phyloP scores from a whole-genome alignment of 1,140 invertebrate genomes.

The Camponotus vicinus region DNA sequence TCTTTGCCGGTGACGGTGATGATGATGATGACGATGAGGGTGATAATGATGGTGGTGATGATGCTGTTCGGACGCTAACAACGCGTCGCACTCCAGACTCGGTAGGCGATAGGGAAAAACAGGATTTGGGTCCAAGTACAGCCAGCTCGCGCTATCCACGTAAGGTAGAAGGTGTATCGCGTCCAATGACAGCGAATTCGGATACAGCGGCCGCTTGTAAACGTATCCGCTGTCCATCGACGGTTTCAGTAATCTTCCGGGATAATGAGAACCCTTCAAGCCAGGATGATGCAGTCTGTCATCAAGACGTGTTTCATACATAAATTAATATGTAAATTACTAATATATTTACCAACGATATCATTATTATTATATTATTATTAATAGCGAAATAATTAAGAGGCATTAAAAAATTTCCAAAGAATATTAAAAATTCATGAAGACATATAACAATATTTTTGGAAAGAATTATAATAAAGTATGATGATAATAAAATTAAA shows the following conservation, averaged over 20 bases:
- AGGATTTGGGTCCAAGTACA: conserved; percentile 79
- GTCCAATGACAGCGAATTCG: conserved; percentile 52
- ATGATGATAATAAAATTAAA: conserved; percentile 11
- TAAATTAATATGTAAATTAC: neutral
- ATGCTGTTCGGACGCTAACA: conserved; percentile 71
- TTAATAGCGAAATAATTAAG: too few relatives aligned
- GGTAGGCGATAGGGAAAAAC: conserved; percentile 57
- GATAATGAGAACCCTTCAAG: conserved; percentile 46
- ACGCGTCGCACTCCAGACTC: conserved; percentile 73
- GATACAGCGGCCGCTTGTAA: conserved; percentile 35
- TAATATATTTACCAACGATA: neutral
- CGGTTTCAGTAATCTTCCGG: conserved; percentile 65
- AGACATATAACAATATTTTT: neutral
- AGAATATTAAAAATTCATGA: neutral
- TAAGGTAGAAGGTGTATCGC: conserved; percentile 70
- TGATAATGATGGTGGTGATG: conserved; percentile 64
- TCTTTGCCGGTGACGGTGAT: conserved; percentile 61
- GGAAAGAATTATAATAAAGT: neutral
- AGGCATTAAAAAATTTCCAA: neutral
- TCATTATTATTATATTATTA: neutral
- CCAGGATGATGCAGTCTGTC: conserved; percentile 60
- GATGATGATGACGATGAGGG: conserved; percentile 66
- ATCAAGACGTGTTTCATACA: neutral
- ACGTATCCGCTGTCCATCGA: conserved; percentile 40
- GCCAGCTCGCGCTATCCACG: conserved; percentile 79